phyloP scores from a whole-genome alignment of 2,113 vertebrate species.

The Suncus etruscus region DNA sequence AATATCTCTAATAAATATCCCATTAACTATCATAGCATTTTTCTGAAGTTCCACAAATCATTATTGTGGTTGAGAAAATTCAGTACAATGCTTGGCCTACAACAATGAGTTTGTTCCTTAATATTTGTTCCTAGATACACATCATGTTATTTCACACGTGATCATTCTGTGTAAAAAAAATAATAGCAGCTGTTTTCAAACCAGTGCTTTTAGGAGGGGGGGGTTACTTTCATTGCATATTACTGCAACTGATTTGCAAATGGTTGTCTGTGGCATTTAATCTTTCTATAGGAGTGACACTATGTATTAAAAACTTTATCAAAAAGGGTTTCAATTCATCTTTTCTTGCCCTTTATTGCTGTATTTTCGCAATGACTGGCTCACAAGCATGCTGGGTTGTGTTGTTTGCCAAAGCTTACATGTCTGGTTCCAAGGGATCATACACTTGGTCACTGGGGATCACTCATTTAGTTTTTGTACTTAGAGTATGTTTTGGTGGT shows the following conservation, averaged over 20 bases:
- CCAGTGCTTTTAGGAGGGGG: background rate
- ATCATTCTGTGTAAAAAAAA: conserved; percentile 35
- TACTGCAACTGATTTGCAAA: background rate
- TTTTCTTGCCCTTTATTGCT: too few species aligned
- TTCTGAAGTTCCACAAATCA: background rate
- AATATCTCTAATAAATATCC: background rate
- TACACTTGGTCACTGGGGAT: too few species aligned
- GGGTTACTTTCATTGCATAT: conserved; percentile 33
- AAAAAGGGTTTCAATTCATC: background rate
- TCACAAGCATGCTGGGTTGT: too few species aligned
- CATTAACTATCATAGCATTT: background rate
- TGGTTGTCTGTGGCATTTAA: background rate
- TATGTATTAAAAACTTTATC: background rate
- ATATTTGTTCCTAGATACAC: conserved; percentile 7
- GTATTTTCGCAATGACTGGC: too few species aligned
- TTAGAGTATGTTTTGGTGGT: too few species aligned
- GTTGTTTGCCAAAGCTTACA: too few species aligned
- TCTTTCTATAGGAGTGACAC: too few species aligned
- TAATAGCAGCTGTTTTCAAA: background rate
- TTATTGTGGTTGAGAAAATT: background rate
- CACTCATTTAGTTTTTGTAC: too few species aligned
- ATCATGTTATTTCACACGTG: background rate
- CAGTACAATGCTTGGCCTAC: background rate
- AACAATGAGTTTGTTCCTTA: background rate
- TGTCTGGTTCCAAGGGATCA: too few species aligned